Conservation (phyloP, 1,140 invertebrate species). For the Stegodyphus mimosarum region DNA sequence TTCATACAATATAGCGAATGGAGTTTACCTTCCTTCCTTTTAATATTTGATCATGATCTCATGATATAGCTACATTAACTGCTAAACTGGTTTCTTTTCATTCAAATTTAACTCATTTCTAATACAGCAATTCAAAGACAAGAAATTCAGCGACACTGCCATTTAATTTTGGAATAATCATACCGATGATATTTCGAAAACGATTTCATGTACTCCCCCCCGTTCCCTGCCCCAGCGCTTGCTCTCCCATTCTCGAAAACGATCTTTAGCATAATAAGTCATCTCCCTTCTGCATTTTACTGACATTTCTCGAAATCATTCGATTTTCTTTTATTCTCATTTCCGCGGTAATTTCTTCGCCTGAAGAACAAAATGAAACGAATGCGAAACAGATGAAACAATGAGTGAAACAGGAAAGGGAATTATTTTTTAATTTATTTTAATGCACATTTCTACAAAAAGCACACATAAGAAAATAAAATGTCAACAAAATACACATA, state of each 20-base stretch:
- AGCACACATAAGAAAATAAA: conserved; percentile 1
- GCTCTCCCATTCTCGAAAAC: conserved; percentile 25
- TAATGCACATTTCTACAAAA: conserved; percentile 35
- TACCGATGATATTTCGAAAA: conserved; percentile 50
- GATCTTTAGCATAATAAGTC: conserved; percentile 56
- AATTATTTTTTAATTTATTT: conserved; percentile 58
- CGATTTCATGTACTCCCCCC: conserved; percentile 16
- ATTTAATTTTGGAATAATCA: conserved; percentile 58
- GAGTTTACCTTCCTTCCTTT: too few species aligned
- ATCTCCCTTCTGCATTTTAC: conserved; percentile 45
- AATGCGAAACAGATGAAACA: conserved; percentile 39
- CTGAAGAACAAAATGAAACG: neutral
- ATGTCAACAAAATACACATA: conserved; percentile 4
- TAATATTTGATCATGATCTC: too few species aligned
- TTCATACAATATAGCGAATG: too few species aligned
- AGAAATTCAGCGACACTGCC: neutral
- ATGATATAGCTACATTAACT: neutral
- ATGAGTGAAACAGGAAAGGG: conserved; percentile 11
- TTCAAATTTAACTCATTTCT: conserved; percentile 43
- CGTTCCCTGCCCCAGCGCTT: too few species aligned
- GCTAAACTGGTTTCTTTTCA: conserved; percentile 35
- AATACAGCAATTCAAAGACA: neutral
- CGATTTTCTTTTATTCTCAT: conserved; percentile 34
- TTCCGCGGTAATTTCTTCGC: conserved; percentile 4
- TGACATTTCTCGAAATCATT: conserved; percentile 31